Evolutionary conservation across 2,113 vertebrate genomes (phyloP).

Genomic region (Galeopterus variegatus): DNA sequence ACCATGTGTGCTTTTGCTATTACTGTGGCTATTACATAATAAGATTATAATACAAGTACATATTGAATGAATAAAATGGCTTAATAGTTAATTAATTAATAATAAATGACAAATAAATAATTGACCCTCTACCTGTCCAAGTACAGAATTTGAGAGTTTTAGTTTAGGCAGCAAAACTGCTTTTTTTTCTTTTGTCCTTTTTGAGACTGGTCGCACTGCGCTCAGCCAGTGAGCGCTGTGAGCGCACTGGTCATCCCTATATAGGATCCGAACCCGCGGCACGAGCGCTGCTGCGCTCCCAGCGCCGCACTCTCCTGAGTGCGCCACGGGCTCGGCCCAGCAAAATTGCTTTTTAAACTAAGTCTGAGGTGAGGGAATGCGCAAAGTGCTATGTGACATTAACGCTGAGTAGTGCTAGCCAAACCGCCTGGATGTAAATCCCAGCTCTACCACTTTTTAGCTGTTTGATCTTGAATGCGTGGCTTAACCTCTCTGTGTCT

Average conservation of each 20-base stretch:
- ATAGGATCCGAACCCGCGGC: no score
- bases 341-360: background rate
- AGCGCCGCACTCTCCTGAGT: no score
- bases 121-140: background rate
- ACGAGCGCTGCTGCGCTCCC: no score
- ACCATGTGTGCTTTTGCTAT: background rate
- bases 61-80: background rate
- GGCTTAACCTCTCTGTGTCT: background rate
- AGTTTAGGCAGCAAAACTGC: background rate
- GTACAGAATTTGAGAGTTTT: constrained; percentile 6
- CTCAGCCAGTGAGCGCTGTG: no score
- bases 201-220: no score
- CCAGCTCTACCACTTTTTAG: background rate
- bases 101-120: background rate
- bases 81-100: background rate
- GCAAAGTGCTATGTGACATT: background rate
- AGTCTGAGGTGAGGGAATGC: background rate
- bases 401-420: no score
- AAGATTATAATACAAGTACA: constrained; percentile 18
- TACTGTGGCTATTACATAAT: background rate
- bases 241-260: no score
- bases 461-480: background rate
- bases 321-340: no score
- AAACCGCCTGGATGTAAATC: background rate
- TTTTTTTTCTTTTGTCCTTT: no score